Conservation (phyloP, 2,888 invertebrate genomes). For the Hemaris fuciformis region DNA sequence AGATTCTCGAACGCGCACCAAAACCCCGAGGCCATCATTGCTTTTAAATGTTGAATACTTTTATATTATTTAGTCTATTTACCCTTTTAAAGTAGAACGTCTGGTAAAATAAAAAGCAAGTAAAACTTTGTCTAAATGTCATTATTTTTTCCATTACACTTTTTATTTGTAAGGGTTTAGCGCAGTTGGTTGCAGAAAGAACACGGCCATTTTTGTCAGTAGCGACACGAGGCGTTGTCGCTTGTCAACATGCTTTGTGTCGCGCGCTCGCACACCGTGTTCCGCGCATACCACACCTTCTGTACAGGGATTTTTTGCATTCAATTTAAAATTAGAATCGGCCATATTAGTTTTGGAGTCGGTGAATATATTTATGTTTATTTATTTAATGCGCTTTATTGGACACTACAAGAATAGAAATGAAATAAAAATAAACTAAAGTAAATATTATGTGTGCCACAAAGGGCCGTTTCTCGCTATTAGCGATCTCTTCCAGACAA, state of each 20-base stretch:
- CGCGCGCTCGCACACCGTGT: not conserved
- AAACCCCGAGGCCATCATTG: no score
- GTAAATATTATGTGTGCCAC: no score
- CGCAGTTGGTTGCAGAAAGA: not conserved
- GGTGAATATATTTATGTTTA: not conserved
- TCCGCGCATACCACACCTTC: not conserved
- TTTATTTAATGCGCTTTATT: not conserved
- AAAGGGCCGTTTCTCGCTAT: no score
- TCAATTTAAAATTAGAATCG: not conserved
- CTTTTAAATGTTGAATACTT: no score
- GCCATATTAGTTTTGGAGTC: not conserved
- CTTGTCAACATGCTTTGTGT: not conserved
- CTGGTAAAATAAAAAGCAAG: not conserved
- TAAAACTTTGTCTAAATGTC: not conserved
- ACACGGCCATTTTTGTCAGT: constrained; percentile 10
- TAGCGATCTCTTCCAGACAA: no score
- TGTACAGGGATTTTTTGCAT: not conserved
- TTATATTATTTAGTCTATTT: no score
- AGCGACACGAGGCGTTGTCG: not conserved
- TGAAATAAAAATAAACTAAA: no score
- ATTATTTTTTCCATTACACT: not conserved
- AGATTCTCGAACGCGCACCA: no score
- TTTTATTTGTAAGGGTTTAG: not conserved
- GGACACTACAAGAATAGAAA: no score
- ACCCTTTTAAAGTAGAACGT: no score